Evolutionary conservation across 2,797 vertebrate species (phyloP).

Genomic region (Acanthis flammea): DNA sequence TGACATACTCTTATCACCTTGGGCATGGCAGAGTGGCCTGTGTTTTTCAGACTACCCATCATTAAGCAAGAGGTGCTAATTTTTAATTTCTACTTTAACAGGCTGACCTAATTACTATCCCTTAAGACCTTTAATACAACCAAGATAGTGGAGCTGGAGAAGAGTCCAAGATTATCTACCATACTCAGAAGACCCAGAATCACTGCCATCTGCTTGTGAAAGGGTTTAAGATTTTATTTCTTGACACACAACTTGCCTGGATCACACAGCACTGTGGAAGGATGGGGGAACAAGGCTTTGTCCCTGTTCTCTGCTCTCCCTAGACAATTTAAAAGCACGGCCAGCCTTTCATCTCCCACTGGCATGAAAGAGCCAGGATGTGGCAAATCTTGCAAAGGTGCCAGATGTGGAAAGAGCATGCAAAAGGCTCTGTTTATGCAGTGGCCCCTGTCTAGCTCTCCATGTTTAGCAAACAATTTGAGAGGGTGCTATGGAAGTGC

Average conservation of each 20-base stretch:
- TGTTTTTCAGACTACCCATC: background rate
- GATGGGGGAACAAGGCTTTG: background rate
- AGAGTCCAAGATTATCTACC: background rate
- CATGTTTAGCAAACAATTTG: constrained; percentile 3
- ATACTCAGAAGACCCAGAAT: background rate
- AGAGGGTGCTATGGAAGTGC: constrained; percentile 22
- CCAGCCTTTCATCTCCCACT: background rate
- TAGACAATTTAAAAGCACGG: background rate
- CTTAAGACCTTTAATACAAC: background rate
- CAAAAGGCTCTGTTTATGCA: constrained; percentile 4
- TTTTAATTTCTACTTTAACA: constrained; percentile 45
- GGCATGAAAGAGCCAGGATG: background rate
- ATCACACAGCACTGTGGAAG: background rate
- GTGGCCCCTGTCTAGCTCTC: background rate
- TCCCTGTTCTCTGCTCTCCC: background rate
- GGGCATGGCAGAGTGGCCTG: background rate
- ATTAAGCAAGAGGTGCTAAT: background rate
- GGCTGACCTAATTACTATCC: constrained; percentile 36
- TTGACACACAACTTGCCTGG: background rate
- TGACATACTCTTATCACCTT: background rate
- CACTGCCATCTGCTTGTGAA: background rate
- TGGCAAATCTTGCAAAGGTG: constrained; percentile 12
- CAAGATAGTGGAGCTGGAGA: background rate
- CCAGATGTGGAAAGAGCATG: background rate
- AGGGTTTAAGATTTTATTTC: background rate